Base-by-base conservation (phyloP, 2,797 vertebrate genomes). In the Chelonia mydas region DNA sequence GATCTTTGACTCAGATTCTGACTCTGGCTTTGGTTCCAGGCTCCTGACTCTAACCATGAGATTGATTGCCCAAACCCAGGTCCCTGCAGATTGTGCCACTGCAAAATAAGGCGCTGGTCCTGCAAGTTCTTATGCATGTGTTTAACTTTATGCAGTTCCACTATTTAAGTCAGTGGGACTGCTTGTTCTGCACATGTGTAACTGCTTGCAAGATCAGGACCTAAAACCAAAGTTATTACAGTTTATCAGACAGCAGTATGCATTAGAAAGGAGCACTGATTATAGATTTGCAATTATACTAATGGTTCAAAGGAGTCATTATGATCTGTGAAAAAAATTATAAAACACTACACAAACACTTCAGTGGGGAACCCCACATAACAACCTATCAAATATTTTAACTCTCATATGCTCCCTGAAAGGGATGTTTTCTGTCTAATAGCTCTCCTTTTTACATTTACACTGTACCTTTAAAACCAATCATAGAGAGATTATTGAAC, bases 101-200 rank as follows among this genome's bases (percentile, higher is more conserved):
- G 9, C 23, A 86, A 27, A 50, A 15, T 25, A n/a, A 51, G n/a
- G 31, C 17, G 8, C n/a, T 68, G 33, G 17, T 68, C 33, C 65
- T 68, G 65, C 65, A 37, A 37, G n/a, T 33, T 57, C 27, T 65
- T 16, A 87, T 84, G 16, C 45, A 61, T 50, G 57, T 80, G 5
- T 7, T 86, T 47, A 57, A 47, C 47, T 92, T 82, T 31, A 89
- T 33, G 77, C 31, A n/a, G 25, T 76, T 49, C 33, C n/a, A 3
- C 12, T 82, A 65, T 33, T 55, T 21, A 94, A 82, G 19, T 78
- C 54, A 92, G 17, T 3, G 84, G 21, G 11, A 90, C 88, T 92
- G 65, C 72, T 82, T 84, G 12, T 57, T 90, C 55, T 3, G 1
- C 2, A 80, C 28, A 55, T 0, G 0, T 72, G 13, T 9, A 8